Percentiles rank a stretch among this genome's conserved stretches.
Evolutionary conservation across 2,113 vertebrate species (phyloP).

Genomic region (Miniopterus natalensis): DNA sequence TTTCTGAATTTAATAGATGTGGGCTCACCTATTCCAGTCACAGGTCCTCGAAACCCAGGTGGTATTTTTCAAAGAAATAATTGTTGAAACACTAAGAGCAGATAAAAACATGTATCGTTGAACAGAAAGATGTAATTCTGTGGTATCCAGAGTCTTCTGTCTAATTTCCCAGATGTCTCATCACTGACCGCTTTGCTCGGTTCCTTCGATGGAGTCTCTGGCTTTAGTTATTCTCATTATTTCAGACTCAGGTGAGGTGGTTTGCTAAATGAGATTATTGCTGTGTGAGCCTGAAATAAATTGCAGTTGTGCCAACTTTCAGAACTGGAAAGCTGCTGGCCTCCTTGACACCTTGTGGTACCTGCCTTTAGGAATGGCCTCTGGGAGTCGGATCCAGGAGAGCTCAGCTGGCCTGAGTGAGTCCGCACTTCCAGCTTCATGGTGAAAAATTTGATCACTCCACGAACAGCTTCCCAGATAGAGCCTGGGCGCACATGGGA

Average conservation of each 20-base stretch:
- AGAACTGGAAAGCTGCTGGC: background rate
- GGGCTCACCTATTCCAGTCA: background rate
- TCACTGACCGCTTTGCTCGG: background rate
- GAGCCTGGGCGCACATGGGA: background rate
- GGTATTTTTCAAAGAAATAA: background rate
- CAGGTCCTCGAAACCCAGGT: background rate
- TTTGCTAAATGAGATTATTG: background rate
- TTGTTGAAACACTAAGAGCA: background rate
- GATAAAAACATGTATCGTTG: background rate
- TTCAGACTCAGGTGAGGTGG: background rate
- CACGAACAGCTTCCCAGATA: background rate
- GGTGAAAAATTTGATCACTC: background rate
- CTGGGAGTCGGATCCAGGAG: background rate
- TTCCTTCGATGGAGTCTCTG: background rate
- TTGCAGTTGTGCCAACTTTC: background rate
- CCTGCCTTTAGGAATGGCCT: background rate
- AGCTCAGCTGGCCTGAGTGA: background rate
- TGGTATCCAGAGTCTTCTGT: background rate
- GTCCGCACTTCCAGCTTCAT: background rate
- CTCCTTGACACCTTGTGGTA: background rate
- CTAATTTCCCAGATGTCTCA: background rate
- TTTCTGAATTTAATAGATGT: background rate
- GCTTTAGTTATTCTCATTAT: background rate
- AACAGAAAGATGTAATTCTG: background rate
- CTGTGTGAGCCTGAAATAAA: background rate